Evolutionary conservation across 2,797 vertebrate species (phyloP), one percentile per base, ranked within the genome.

Genomic region (Oryzias dopingdopingensis): DNA sequence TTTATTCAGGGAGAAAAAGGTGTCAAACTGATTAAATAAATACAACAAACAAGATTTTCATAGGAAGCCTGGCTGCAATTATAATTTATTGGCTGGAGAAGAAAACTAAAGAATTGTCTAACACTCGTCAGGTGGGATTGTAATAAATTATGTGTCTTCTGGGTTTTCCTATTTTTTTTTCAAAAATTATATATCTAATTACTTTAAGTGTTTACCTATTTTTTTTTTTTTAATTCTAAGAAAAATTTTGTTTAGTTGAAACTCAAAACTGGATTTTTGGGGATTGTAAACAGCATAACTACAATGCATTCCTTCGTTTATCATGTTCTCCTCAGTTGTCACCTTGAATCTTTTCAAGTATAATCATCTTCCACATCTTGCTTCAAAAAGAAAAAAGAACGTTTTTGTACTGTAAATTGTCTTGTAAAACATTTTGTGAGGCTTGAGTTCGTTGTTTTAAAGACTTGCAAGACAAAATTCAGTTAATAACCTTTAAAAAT

Each of bases 1-100:
- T 92, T 92, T 90, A 90, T 89, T 84, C 77, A 87, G 80, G 77
- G 85, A 84, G 72, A 55, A 82, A 50, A 85, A 53, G 59, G 64
- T 69, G 79, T 76, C 76, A 75, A 81, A 79, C 62, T 62, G 52
- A 83, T 82, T 76, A 79, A 81, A 85, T 88, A 84, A 84, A 85
- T 85, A 86, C 79, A 81, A 84, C 74, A 86, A 83, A 81, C 73
- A 80, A 79, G 61, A 78, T 55, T 71, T 76, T 88, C 70, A 70
- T 65, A 49, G 29, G 59, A 57, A 71, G 64, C 60, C 55, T 62
- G 53, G 66, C 67, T 76, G 65, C 86, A 77, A 90, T 90, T 84
- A 41, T 80, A 83, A 81, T 88, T 87, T 84, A 89, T 89, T 76
- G 70, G 68, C 65, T 43, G 62, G 26, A 6, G 32, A 68, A 69